Percentiles rank a stretch among this genome's conserved stretches.
Conservation (phyloP, 2,888 invertebrate species). For the Selenia dentaria region DNA sequence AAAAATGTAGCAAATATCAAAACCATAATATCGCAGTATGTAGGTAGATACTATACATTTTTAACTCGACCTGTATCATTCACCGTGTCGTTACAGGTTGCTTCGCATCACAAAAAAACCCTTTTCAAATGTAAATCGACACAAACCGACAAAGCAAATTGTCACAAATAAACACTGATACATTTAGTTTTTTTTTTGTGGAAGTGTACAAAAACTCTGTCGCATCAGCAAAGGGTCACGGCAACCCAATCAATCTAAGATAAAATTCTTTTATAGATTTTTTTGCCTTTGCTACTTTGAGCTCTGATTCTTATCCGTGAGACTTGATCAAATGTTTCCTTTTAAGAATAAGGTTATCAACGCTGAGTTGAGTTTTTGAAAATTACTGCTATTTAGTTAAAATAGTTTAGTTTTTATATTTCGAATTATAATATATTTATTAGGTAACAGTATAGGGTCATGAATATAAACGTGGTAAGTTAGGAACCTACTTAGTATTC, state of each 20-base stretch:
- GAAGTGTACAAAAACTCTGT: slow-evolving; percentile 72
- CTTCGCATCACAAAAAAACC: slow-evolving; percentile 63
- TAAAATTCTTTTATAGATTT: slow-evolving; percentile 75
- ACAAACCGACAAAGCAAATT: slow-evolving; percentile 84
- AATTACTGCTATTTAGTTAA: too few relatives aligned
- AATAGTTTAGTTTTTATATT: neutral
- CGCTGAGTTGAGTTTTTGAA: neutral
- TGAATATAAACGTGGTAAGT: too few relatives aligned
- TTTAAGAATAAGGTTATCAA: slow-evolving; percentile 11
- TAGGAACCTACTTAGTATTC: too few relatives aligned
- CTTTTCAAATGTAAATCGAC: slow-evolving; percentile 82
- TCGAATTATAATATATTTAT: too few relatives aligned
- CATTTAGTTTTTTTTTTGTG: slow-evolving; percentile 77
- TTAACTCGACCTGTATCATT: slow-evolving; percentile 75
- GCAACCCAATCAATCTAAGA: slow-evolving; percentile 81
- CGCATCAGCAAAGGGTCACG: slow-evolving; percentile 78
- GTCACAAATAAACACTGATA: slow-evolving; percentile 84
- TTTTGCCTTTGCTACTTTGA: slow-evolving; percentile 66
- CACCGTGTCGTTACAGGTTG: slow-evolving; percentile 80
- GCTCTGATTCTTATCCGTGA: slow-evolving; percentile 73
- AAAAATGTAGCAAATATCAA: slow-evolving; percentile 50
- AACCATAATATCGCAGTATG: slow-evolving; percentile 36
- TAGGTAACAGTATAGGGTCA: too few relatives aligned
- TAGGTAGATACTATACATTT: slow-evolving; percentile 39
- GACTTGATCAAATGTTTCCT: slow-evolving; percentile 57